Evolutionary conservation across 2,797 vertebrate genomes (phyloP).

Genomic region (Lutjanus argentimaculatus): DNA sequence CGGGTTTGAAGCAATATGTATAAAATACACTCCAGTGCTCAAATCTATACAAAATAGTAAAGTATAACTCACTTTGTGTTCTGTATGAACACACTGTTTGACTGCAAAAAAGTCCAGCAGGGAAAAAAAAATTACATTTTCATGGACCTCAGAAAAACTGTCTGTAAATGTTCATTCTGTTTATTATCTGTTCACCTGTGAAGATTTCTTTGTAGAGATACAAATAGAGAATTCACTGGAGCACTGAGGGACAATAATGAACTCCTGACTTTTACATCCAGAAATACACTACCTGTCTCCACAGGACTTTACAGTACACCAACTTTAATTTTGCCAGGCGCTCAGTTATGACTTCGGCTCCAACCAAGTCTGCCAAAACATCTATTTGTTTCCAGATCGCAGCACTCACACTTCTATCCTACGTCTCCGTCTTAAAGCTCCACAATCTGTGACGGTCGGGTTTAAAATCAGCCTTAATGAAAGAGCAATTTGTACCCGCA

Average conservation of each 20-base stretch:
- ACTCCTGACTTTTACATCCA: background rate
- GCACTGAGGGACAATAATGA: background rate
- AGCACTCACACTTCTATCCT: background rate
- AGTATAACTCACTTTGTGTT: too few species aligned
- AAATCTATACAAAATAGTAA: too few species aligned
- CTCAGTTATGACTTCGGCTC: background rate
- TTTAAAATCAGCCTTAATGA: slow-evolving; percentile 19
- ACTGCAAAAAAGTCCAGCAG: too few species aligned
- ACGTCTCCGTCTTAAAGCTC: background rate
- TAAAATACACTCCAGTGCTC: too few species aligned
- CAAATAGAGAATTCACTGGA: background rate
- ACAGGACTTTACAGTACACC: background rate
- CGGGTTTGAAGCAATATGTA: too few species aligned
- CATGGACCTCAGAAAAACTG: background rate
- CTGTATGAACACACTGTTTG: too few species aligned
- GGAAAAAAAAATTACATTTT: too few species aligned
- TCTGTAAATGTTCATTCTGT: background rate
- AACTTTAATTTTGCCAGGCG: background rate
- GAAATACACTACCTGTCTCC: background rate
- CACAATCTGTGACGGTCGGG: background rate
- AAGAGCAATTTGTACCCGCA: slow-evolving; percentile 9
- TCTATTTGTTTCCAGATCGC: slow-evolving; percentile 7
- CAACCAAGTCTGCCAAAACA: background rate
- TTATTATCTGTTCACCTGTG: background rate
- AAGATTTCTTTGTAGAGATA: background rate